phyloP scores from a whole-genome alignment of 2,113 vertebrate genomes.

The Isichthys henryi region DNA sequence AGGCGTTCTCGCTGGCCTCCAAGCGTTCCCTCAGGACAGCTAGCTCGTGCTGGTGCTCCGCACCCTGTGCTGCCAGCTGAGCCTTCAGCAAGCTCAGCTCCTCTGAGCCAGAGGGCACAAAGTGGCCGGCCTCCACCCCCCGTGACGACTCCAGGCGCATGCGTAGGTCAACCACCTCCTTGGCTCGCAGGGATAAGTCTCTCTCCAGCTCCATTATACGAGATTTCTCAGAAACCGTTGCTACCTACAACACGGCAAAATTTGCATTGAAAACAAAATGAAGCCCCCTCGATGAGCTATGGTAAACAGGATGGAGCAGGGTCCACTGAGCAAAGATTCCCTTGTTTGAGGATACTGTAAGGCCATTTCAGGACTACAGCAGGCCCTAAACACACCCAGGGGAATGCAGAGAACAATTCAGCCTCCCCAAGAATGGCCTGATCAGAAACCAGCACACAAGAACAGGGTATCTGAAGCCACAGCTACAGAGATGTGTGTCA shows the following conservation, averaged over 20 bases:
- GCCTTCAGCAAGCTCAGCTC: conserved; percentile 78
- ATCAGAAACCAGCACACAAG: background rate
- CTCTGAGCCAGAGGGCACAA: conserved; percentile 71
- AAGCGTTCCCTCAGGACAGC: conserved; percentile 62
- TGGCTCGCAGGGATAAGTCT: conserved; percentile 71
- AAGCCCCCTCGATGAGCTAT: background rate
- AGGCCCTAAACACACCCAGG: conserved; percentile 8
- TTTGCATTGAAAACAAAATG: background rate
- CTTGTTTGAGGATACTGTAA: background rate
- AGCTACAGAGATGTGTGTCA: background rate
- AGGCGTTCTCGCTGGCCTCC: conserved; percentile 60
- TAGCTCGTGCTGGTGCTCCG: conserved; percentile 64
- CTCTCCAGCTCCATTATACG: conserved; percentile 93
- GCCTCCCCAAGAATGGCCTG: background rate
- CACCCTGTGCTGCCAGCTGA: conserved; percentile 61
- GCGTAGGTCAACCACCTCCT: conserved; percentile 79
- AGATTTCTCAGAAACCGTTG: conserved; percentile 92
- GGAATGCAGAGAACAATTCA: background rate
- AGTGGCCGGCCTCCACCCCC: conserved; percentile 60
- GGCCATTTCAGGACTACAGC: conserved; percentile 18
- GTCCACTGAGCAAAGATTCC: background rate
- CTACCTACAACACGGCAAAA: conserved; percentile 67
- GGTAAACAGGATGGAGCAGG: background rate
- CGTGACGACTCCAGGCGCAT: conserved; percentile 69
- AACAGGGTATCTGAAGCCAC: background rate